Percentiles rank a stretch among this genome's conserved stretches.
These are phyloP conservation scores for Lampris megalopsis DNA, from an alignment of 2,113 vertebrate species.

Conservation along the genomic window DNA sequence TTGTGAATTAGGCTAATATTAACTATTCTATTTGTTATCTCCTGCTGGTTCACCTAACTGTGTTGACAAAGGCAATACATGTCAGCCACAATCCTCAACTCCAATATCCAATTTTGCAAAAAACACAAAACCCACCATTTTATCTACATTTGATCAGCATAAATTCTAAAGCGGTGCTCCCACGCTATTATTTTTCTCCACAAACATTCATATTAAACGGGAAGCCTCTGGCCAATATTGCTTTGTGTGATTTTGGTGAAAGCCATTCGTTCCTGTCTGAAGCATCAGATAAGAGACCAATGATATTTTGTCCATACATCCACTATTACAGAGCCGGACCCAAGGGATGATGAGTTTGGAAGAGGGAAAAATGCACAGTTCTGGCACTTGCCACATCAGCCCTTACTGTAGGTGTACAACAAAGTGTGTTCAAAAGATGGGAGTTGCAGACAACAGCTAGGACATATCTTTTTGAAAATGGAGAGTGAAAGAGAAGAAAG, in stretches of 20 bases:
- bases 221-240: slow-evolving; percentile 31
- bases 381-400: not conserved
- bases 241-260: slow-evolving; percentile 27
- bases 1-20: slow-evolving; percentile 24
- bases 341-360: slow-evolving; percentile 14
- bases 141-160: slow-evolving; percentile 43
- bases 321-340: slow-evolving; percentile 6
- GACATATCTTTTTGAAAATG: too few species aligned
- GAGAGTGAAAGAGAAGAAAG: too few species aligned
- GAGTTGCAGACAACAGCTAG: too few species aligned
- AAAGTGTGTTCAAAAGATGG: too few species aligned
- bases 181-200: not conserved
- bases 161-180: slow-evolving; percentile 9
- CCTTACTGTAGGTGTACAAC: not conserved
- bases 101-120: slow-evolving; percentile 26
- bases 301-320: slow-evolving; percentile 32
- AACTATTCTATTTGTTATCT: slow-evolving; percentile 29
- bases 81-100: not conserved
- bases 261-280: not conserved
- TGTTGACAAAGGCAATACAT: slow-evolving; percentile 28
- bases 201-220: slow-evolving; percentile 23
- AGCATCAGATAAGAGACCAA: slow-evolving; percentile 31
- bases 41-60: not conserved
- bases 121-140: slow-evolving; percentile 22
- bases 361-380: slow-evolving; percentile 1